These are phyloP conservation scores for Oscheius sp. DNA, from an alignment of 2,888 invertebrate genomes.

Conservation along the genomic window DNA sequence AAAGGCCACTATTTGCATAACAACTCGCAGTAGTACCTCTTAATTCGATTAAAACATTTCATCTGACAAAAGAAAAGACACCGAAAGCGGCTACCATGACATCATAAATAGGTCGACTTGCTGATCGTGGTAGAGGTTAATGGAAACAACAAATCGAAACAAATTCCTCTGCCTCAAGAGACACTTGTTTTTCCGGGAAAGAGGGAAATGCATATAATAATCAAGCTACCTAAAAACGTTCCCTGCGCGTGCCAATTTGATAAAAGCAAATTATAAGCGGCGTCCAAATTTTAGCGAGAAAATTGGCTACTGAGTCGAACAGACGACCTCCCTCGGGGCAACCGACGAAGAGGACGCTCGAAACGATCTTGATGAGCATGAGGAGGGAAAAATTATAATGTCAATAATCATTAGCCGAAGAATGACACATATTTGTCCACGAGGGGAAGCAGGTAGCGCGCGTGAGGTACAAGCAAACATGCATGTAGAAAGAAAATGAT, in stretches of 20 bases:
- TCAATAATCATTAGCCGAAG: constrained; percentile 5
- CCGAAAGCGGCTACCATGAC: too few species aligned
- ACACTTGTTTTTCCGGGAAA: constrained; percentile 7
- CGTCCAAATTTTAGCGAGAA: constrained; percentile 3
- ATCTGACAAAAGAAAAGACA: too few species aligned
- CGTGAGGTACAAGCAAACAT: constrained; percentile 32
- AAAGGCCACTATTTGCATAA: neutral
- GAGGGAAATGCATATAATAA: constrained; percentile 13
- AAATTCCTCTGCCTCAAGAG: neutral
- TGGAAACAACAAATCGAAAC: neutral
- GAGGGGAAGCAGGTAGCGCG: constrained; percentile 29
- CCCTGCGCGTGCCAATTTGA: constrained; percentile 6
- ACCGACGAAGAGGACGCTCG: neutral
- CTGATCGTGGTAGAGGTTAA: too few species aligned
- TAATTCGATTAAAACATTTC: too few species aligned
- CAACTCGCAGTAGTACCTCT: too few species aligned
- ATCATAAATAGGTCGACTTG: too few species aligned
- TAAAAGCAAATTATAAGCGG: constrained; percentile 21
- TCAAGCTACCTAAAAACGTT: constrained; percentile 18
- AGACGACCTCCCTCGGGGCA: constrained; percentile 12
- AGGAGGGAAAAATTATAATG: neutral
- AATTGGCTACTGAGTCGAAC: constrained; percentile 3
- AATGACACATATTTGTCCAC: constrained; percentile 28
- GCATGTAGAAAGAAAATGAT: constrained; percentile 31
- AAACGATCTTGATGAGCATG: neutral